Evolutionary conservation across 2,113 vertebrate genomes (phyloP), one percentile per base, ranked within the genome.

Genomic region (Forbesichthys agassizii): DNA sequence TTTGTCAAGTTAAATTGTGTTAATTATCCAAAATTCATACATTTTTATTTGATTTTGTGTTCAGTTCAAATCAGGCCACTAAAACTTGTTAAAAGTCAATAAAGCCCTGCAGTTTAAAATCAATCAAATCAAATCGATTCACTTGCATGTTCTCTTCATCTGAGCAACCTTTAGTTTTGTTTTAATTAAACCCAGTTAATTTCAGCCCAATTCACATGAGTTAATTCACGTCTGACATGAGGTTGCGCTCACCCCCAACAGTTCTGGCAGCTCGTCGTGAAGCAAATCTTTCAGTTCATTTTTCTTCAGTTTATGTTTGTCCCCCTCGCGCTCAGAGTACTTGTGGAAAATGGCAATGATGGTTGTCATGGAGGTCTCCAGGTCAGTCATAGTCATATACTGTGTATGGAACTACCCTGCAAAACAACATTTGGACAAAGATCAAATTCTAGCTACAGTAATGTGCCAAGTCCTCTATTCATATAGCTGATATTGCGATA

Each of bases 291-390:
- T 96, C 71, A 95, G 91, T 72, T 96, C 93, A 0, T 88, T 93
- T 58, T 95, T 96, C 90, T 94, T 96, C 82, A 96, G 89, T 54
- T 94, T 95, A 86, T 94, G 93, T 48, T 93, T 94, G 86, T 96
- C 93, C 0, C 94, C 94, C 18, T 96, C 94, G 69, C 89, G 86
- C 27, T 93, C 92, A 0, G 94, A 93, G n/a, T 96, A 95, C 13
- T 93, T 94, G 74, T 95, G 94, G 78, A 96, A 95, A 2, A 93
- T 86, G 0, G 91, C 86, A 0, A 93, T 94, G 82, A 95, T 92
- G 78, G 91, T 77, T 0, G 91, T 89, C 92, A 95, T 78, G 3
- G 92, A 92, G 68, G 88, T 95, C 87, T 95, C 95, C 83, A 96
- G 89, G 74, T 95, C 93, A 1, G 92, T 94, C 95, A 95, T 95